Base-by-base conservation (phyloP, 2,888 invertebrate genomes). In the Phania funesta region DNA sequence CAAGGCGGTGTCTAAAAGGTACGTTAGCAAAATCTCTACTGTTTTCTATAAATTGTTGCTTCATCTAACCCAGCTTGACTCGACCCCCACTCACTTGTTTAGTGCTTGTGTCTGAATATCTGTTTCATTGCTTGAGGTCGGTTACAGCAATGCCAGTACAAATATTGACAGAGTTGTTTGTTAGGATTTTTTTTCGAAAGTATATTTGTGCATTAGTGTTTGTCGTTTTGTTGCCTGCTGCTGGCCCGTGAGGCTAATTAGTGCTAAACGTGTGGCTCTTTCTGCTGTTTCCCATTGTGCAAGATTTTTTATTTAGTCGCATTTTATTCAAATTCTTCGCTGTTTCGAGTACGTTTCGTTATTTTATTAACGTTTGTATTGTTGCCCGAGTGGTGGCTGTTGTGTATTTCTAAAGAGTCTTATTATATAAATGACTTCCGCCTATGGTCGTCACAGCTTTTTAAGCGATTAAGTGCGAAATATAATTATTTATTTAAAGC, bases 171-270 rank as follows among this genome's bases (percentile, higher is more conserved):
- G 3, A 7, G 29, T 58, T 75, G 48, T 24, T 46, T 26, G 20
- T 38, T 26, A 44, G 16, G 8, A n/a, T 44, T 16, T 44, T 16
- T 44, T 44, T 16, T 29, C 7, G 29, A 18, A 18, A 22, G 29
- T 38, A 16, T 41, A 26, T 26, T 24, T 62, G 48, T 44, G 22
- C 22, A 32, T 44, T n/a, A 24, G 24, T 64, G 32, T 35, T 29
- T 56, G 16, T 24, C 13, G 56, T 0, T n/a, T n/a, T 68, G 56
- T 52, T 70, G 65, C 62, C 48, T 70, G 29, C n/a, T 67, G 54
- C 13, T 73, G 76, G 81, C 81, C 82, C 82, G 78, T 32, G 82
- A 82, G 82, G 78, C 78, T 82, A 82, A 82, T 82, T 82, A 82
- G 82, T 78, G 78, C 78, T 78, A 70, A 82, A 75, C 70, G 64